Base-by-base conservation (phyloP, 1,140 invertebrate genomes). In the Saccostrea echinata region DNA sequence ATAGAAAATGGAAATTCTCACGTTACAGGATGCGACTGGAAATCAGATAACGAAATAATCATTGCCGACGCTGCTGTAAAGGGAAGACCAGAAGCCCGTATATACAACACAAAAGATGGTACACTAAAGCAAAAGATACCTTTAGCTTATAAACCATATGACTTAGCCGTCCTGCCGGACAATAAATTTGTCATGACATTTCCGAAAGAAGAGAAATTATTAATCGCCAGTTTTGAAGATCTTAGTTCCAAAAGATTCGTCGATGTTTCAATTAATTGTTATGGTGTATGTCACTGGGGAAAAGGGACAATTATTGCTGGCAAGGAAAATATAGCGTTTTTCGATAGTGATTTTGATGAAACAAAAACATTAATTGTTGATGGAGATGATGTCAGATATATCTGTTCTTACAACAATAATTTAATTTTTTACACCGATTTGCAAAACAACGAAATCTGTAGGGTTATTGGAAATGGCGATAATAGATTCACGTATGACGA, bases 371-470 rank as follows among this genome's bases (percentile, higher is more conserved):
- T 21, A n/a, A 68, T n/a, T 27, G 64, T 68, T 21, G 64, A 68
- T 68, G 64, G 64, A 8, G 64, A 68, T 24, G n/a, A 68, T 12
- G 27, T 68, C n/a, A n/a, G 64, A n/a, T 68, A 68, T n/a, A n/a
- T 68, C 8, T 68, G 64, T 68, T 21, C 64, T 2, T 21, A n/a
- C 24, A 68, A 68, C 12, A 68, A n/a, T 27, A 68, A 68, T n/a
- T n/a, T 68, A 11, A 68, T 68, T n/a, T 68, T 68, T 68, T 68
- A 68, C 64, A 68, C 21, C 27, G 64, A 68, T 11, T 24, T 68
- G 12, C n/a, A 68, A 68, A n/a, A n/a, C 18, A n/a, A n/a, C n/a
- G 27, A n/a, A 12, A 27, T 68, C 24, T 68, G 27, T 27, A 21
- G 64, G 1, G n/a, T 68, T 27, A 21, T n/a, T 1, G 64, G 64